Evolutionary conservation across 2,888 invertebrate genomes (phyloP).

Genomic region (Catonia carolina): DNA sequence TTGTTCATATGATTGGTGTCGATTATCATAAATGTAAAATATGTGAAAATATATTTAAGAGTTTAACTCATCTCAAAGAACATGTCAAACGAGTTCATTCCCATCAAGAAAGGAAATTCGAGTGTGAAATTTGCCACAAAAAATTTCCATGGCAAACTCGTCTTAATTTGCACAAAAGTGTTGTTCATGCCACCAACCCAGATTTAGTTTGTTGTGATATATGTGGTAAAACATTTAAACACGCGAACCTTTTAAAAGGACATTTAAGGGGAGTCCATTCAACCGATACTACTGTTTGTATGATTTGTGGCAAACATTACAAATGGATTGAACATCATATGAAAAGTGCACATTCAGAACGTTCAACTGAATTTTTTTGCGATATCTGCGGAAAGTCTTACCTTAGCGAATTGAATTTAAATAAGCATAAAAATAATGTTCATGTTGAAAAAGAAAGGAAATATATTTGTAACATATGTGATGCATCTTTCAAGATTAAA

Average conservation of each 20-base stretch:
- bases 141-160: not conserved
- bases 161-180: not conserved
- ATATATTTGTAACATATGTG: no score
- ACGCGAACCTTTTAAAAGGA: not conserved
- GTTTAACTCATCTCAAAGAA: no score
- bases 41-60: no score
- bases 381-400: slow-evolving; percentile 6
- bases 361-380: not conserved
- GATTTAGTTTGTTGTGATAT: not conserved
- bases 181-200: not conserved
- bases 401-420: no score
- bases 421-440: no score
- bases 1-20: no score
- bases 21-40: no score
- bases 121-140: not conserved
- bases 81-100: no score
- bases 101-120: not conserved
- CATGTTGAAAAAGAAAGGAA: no score
- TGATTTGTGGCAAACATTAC: slow-evolving; percentile 2
- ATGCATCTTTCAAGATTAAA: no score
- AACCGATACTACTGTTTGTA: not conserved
- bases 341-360: not conserved
- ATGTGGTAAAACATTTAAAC: slow-evolving; percentile 3
- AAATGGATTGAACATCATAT: no score
- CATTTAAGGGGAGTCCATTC: not conserved